Evolutionary conservation across 37 sponge, comb jelly and placozoan genomes (phyloP).

Genomic region (Hexactinellida sp.): DNA sequence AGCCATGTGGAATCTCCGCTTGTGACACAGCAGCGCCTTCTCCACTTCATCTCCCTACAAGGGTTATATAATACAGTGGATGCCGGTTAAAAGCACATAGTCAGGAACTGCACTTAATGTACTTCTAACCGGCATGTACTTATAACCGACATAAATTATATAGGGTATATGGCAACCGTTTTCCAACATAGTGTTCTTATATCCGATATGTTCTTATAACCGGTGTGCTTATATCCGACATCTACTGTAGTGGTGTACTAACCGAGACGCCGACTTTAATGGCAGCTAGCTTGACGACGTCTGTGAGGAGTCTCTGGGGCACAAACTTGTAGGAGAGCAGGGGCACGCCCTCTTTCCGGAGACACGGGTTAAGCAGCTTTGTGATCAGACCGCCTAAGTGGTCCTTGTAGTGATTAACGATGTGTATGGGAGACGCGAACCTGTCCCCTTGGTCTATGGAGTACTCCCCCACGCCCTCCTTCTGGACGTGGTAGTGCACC

Average conservation of each 20-base stretch:
- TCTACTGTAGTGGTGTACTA: no score
- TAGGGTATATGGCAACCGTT: no score
- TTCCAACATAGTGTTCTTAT: no score
- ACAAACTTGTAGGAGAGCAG: slow-evolving; percentile 65
- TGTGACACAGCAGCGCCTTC: slow-evolving; percentile 41
- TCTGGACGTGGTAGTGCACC: neutral
- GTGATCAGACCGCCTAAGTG: slow-evolving; percentile 59
- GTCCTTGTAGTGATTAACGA: slow-evolving; percentile 46
- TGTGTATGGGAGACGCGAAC: slow-evolving; percentile 54
- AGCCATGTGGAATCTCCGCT: slow-evolving; percentile 66
- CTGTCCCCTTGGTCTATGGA: slow-evolving; percentile 66
- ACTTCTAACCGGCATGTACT: no score
- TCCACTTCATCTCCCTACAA: slow-evolving; percentile 56
- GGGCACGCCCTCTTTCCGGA: slow-evolving; percentile 37
- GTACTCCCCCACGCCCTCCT: neutral
- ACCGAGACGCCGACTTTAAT: slow-evolving; percentile 33
- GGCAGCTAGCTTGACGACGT: slow-evolving; percentile 54
- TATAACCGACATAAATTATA: no score
- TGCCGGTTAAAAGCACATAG: no score
- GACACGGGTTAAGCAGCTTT: slow-evolving; percentile 46
- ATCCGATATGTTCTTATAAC: no score
- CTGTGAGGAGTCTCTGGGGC: slow-evolving; percentile 50
- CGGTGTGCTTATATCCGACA: no score
- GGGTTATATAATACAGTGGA: no score
- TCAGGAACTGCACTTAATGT: no score